Conservation (phyloP, 2,888 invertebrate species). For the Andrena chrysosceles region DNA sequence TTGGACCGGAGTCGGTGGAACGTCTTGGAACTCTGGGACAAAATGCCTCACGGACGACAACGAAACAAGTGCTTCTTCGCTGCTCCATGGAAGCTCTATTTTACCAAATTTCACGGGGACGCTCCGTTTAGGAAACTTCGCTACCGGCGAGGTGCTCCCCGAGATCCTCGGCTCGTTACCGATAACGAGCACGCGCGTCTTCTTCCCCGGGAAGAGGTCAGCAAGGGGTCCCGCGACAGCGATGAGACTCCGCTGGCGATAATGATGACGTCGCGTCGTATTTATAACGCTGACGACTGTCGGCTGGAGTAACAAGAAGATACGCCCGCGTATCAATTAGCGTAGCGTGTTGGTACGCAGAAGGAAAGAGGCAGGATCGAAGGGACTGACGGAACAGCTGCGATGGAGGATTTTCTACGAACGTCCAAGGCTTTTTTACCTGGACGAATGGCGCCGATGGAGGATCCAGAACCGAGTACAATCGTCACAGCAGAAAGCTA, state of each 20-base stretch:
- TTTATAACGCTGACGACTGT: conserved; percentile 43
- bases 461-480: neutral
- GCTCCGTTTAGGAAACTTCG: conserved; percentile 7
- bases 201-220: conserved; percentile 9
- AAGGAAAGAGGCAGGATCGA: neutral
- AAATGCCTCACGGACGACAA: conserved; percentile 34
- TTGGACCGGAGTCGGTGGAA: neutral
- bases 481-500: neutral
- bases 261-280: conserved; percentile 41
- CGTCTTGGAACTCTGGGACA: neutral
- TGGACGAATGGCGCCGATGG: neutral
- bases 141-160: neutral
- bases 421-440: neutral
- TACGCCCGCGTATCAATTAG: conserved; percentile 15
- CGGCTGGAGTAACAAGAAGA: neutral
- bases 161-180: conserved; percentile 13
- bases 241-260: conserved; percentile 24
- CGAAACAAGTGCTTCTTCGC: conserved; percentile 58
- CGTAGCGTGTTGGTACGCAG: neutral
- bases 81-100: conserved; percentile 40
- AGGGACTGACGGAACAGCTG: neutral
- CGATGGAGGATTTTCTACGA: neutral
- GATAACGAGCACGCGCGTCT: conserved; percentile 16
- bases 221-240: conserved; percentile 3
- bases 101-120: conserved; percentile 28